Evolutionary conservation across 2,113 vertebrate genomes (phyloP), one percentile per base, ranked within the genome.

Genomic region (Callionymus lyra): DNA sequence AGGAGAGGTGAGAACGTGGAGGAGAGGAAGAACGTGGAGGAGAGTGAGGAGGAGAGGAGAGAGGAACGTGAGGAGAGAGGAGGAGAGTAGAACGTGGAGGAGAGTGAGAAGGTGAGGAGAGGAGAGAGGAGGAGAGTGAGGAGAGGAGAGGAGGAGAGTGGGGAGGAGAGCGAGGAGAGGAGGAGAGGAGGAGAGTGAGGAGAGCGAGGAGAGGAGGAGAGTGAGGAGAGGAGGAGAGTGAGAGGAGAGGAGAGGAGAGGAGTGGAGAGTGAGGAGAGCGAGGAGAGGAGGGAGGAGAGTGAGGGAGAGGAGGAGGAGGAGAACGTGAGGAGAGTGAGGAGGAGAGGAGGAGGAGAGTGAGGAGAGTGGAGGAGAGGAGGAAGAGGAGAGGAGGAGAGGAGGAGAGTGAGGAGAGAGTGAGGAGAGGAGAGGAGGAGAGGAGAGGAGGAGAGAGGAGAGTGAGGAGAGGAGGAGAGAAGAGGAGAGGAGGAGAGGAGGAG

Each of bases 241-340:
- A n/a, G 33, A n/a, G n/a, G n/a, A n/a, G n/a, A n/a, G n/a, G n/a
- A n/a, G 38, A 6, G 15, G 36, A 53, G 58, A 13, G 39, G 39
- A 58, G 38, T 16, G 9, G 12, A 2, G 16, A 39, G 15, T 16
- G 14, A 39, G 18, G 38, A 6, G 1, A 16, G 12, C 15, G 18
- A 34, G 45, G 45, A 34, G 33, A 9, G 17, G 31, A 54, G 56
- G 14, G 38, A 38, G 51, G 57, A 67, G n/a, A 15, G 32, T 15
- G 43, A 53, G 60, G 70, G 73, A 68, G 70, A 72, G 40, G 59
- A 66, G 74, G 69, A 38, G 58, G 50, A 71, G 65, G 60, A 9
- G n/a, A 14, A 8, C 5, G 37, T 44, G 49, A 60, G 46, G 47
- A 27, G 35, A 49, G 33, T 10, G 51, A 52, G 52, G 71, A 43